Conservation (phyloP, 2,113 vertebrate species). For the Otolemur garnettii region DNA sequence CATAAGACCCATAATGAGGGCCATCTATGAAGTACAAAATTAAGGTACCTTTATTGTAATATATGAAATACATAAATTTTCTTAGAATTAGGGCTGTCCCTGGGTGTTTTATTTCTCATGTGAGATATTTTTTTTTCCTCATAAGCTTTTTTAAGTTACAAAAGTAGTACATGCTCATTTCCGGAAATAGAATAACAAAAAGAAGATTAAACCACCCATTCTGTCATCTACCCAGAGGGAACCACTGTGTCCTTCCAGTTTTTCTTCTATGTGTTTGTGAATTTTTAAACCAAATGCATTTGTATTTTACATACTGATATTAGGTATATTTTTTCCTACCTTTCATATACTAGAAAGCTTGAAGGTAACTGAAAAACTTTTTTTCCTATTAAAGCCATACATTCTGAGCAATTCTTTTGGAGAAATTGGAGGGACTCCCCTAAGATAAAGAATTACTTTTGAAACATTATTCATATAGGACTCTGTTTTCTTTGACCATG, state of each 20-base stretch:
- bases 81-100: neutral
- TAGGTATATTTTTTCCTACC: neutral
- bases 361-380: neutral
- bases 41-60: slow-evolving; percentile 50
- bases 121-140: neutral
- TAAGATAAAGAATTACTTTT: slow-evolving; percentile 48
- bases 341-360: slow-evolving; percentile 8
- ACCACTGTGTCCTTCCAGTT: neutral
- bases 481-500: slow-evolving; percentile 50
- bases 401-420: neutral
- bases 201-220: neutral
- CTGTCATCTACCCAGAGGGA: neutral
- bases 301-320: neutral
- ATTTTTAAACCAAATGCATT: slow-evolving; percentile 40
- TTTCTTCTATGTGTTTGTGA: neutral
- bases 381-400: neutral
- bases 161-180: neutral
- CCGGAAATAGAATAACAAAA: slow-evolving; percentile 46
- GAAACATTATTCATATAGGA: neutral
- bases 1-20: neutral
- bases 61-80: slow-evolving; percentile 8
- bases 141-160: slow-evolving; percentile 8
- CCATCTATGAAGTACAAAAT: slow-evolving; percentile 8
- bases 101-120: slow-evolving; percentile 27
- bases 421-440: neutral